These are phyloP conservation scores for Siniperca undulata DNA, from an alignment of 2,797 vertebrate genomes.

Conservation along the genomic window DNA sequence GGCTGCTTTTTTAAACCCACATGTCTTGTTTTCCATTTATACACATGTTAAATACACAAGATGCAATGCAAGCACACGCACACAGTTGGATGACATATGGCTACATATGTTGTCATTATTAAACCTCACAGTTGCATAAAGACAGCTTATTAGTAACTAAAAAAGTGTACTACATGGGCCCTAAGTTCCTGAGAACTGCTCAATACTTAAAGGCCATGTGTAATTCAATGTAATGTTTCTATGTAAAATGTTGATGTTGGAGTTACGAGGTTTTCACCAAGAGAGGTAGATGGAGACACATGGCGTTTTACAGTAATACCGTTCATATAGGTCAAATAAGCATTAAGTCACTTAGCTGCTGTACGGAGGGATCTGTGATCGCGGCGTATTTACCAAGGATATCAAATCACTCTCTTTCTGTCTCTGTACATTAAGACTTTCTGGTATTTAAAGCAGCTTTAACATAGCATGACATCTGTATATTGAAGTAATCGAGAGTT, in stretches of 20 bases:
- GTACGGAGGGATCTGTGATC: constrained; percentile 26
- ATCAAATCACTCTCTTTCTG: constrained; percentile 38
- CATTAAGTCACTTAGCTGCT: constrained; percentile 52
- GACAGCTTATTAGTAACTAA: constrained; percentile 18
- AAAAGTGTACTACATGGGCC: neutral
- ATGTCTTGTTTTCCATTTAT: too few relatives aligned
- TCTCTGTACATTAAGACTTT: constrained; percentile 54
- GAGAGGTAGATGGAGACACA: constrained; percentile 7
- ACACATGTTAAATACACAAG: too few relatives aligned
- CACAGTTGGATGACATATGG: constrained; percentile 3
- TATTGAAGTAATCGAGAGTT: constrained; percentile 45
- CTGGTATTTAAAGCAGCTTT: constrained; percentile 66
- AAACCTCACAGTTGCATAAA: constrained; percentile 13
- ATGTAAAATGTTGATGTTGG: neutral
- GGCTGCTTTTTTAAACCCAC: too few relatives aligned
- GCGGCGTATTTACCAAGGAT: constrained; percentile 38
- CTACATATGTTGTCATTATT: neutral
- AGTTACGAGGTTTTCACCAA: neutral
- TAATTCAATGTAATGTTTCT: neutral
- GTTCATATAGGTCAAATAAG: constrained; percentile 64
- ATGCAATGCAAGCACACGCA: neutral
- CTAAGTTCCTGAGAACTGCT: neutral
- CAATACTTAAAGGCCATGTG: neutral
- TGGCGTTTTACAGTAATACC: constrained; percentile 39
- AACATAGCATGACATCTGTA: constrained; percentile 55